These are phyloP conservation scores for Gnatocerus cornutus DNA, from an alignment of 2,888 invertebrate genomes.

Conservation along the genomic window DNA sequence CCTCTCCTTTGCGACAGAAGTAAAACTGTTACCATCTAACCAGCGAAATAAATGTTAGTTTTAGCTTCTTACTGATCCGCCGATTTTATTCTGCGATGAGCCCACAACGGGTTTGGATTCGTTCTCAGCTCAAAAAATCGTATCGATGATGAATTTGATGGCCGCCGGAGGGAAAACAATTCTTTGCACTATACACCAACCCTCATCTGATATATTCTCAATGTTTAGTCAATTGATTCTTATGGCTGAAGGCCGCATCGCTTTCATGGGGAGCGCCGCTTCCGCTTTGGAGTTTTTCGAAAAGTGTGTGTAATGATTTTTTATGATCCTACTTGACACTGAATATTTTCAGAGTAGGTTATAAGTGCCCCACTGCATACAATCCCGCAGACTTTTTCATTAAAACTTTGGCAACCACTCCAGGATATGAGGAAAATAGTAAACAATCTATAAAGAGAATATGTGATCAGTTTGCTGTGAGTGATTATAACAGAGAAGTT, in stretches of 20 bases:
- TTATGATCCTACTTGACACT: conserved; percentile 25
- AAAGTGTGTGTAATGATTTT: conserved; percentile 70
- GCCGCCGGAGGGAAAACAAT: conserved; percentile 88
- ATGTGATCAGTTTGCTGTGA: conserved; percentile 86
- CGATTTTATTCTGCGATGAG: conserved; percentile 95
- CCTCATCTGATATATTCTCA: conserved; percentile 89
- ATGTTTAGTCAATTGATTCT: conserved; percentile 87
- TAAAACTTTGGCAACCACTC: conserved; percentile 85
- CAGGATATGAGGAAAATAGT: conserved; percentile 83
- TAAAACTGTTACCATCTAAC: conserved; percentile 64
- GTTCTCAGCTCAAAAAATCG: conserved; percentile 90
- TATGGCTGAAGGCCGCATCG: conserved; percentile 90
- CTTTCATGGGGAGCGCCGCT: conserved; percentile 84
- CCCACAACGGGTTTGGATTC: conserved; percentile 96
- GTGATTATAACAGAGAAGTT: conserved; percentile 83
- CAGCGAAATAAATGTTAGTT: conserved; percentile 45
- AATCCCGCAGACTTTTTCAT: conserved; percentile 95
- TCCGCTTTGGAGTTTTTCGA: conserved; percentile 81
- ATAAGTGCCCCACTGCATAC: conserved; percentile 85
- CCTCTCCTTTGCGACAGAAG: conserved; percentile 94
- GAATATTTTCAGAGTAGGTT: conserved; percentile 76
- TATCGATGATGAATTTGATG: conserved; percentile 80
- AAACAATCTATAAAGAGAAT: conserved; percentile 80
- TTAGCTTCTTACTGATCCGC: conserved; percentile 90
- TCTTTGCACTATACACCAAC: conserved; percentile 95